Evolutionary conservation across 2,113 vertebrate genomes (phyloP), one percentile per base, ranked within the genome.

Genomic region (Ginglymostoma cirratum): DNA sequence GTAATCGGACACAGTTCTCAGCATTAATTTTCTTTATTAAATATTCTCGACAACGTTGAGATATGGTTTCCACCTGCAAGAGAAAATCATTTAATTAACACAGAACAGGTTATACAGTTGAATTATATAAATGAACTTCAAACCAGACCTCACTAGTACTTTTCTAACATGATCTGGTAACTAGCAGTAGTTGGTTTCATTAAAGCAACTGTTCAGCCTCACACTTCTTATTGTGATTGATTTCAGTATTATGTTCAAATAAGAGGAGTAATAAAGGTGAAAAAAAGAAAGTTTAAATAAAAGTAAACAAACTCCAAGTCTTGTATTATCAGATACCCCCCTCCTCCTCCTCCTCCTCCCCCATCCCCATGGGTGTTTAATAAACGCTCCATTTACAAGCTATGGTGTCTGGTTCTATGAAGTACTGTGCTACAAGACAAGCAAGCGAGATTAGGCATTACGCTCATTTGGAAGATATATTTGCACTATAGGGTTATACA

Each of bases 1-100:
- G 96, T 3, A 99, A 98, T 86, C 98, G 98, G 78, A 99, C 98
- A 70, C 99, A 99, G 97, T 99, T 99, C 96, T 99, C 99, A 0
- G 99, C 99, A 0, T 99, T 99, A 30, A 99, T 99, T 97, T 99
- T 99, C 97, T 99, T 99, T 97, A 99, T 98, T 97, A 99, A 97
- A 96, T 99, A 99, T 97, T 98, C 99, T 96, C 98, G 97, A 96
- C 99, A 99, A 96, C 98, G 98, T 10, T 99, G 98, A 96, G 99
- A 96, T 70, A 99, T 98, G 96, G 99, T 98, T 96, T 99, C 99
- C 96, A 99, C 99, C 99, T 99, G 97, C n/a, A 97, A 97, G 12
- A 94, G n/a, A 27, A 90, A 0, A 85, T 42, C 10, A 69, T 69
- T 48, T 94, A 94, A 70, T 94, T 14, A 69, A 52, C 61, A 96